phyloP scores from a whole-genome alignment of 1,140 invertebrate genomes.

The Ips nitidus region DNA sequence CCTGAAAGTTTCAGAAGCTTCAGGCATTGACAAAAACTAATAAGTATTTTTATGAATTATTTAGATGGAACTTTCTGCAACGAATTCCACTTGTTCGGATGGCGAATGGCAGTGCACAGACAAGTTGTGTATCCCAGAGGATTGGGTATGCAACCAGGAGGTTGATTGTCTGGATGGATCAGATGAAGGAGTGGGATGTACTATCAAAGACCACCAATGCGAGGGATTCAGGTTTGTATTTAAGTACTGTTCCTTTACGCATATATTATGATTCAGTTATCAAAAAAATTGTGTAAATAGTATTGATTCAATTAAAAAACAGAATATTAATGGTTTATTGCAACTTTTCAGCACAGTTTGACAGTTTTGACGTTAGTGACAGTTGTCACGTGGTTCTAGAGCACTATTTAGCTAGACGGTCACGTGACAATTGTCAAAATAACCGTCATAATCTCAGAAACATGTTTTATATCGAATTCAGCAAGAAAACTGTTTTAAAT shows the following conservation, averaged over 20 bases:
- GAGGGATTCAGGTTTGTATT: slow-evolving; percentile 50
- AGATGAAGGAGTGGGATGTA: slow-evolving; percentile 61
- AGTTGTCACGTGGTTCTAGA: no score
- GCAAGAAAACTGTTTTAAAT: no score
- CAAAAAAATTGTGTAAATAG: no score
- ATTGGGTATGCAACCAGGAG: slow-evolving; percentile 61
- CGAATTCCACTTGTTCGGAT: slow-evolving; percentile 37
- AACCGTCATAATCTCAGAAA: no score
- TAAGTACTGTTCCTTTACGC: neutral
- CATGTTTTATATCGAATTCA: no score
- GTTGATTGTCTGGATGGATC: slow-evolving; percentile 67
- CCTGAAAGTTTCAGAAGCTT: no score
- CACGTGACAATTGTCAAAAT: no score
- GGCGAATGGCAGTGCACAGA: slow-evolving; percentile 54
- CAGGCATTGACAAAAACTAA: no score
- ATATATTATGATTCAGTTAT: no score
- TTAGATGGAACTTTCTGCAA: slow-evolving; percentile 1
- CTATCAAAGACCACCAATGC: slow-evolving; percentile 33
- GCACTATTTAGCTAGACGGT: no score
- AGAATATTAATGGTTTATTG: neutral
- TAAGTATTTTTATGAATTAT: neutral
- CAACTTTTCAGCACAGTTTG: no score
- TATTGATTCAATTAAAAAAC: neutral
- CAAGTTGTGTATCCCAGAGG: slow-evolving; percentile 57
- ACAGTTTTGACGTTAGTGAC: no score